Conservation (phyloP, 2,113 vertebrate genomes). For the Circaetus gallicus region DNA sequence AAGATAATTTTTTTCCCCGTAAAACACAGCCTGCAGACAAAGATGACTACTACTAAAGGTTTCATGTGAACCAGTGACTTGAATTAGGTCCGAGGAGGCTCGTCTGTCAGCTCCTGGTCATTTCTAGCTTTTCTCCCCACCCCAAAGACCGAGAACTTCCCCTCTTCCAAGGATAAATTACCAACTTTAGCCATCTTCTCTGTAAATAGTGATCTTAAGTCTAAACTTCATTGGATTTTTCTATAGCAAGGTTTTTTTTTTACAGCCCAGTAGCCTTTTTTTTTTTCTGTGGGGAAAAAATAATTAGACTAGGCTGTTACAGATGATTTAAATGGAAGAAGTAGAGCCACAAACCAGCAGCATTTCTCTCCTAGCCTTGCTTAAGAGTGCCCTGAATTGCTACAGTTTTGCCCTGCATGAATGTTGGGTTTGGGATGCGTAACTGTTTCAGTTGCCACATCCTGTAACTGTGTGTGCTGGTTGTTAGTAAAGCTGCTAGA, state of each 20-base stretch:
- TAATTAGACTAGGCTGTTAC: neutral
- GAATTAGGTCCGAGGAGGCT: neutral
- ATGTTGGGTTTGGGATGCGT: neutral
- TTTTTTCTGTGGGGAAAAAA: too few relatives aligned
- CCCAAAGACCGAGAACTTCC: neutral
- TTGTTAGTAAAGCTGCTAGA: neutral
- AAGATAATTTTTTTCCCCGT: neutral
- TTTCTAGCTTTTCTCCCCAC: neutral
- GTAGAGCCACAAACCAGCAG: neutral
- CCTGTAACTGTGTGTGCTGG: neutral
- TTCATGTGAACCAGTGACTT: neutral
- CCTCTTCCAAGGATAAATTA: neutral
- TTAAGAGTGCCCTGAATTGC: neutral
- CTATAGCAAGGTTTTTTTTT: fast-evolving
- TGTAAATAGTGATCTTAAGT: neutral
- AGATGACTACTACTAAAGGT: neutral
- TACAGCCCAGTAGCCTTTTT: neutral
- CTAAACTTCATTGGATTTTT: neutral
- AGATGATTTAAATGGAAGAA: neutral
- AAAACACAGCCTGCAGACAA: neutral
- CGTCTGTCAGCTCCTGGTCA: neutral
- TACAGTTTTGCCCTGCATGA: neutral
- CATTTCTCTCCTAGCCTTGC: neutral
- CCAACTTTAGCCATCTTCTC: neutral
- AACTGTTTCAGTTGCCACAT: neutral